Percentiles rank a stretch among this genome's conserved stretches.
Evolutionary conservation across 1,140 invertebrate species (phyloP).

Genomic region (Mizuhopecten yessoensis): DNA sequence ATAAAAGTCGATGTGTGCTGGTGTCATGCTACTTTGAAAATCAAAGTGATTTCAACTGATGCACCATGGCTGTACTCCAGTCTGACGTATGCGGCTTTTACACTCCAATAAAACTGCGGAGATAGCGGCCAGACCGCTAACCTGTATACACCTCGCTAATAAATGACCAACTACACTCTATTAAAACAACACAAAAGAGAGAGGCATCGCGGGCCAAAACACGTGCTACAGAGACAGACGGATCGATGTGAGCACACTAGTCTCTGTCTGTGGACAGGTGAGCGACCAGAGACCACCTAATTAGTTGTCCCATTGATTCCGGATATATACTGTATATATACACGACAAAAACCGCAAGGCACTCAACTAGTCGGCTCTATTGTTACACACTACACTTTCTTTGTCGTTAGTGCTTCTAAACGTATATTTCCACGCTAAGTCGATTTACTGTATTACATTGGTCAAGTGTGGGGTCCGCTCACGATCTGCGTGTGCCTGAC

Average conservation of each 20-base stretch:
- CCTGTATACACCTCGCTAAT: conserved; percentile 29
- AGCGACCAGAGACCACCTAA: conserved; percentile 6
- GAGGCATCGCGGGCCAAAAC: neutral
- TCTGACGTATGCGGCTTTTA: neutral
- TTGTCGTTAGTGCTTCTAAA: neutral
- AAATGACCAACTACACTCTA: conserved; percentile 34
- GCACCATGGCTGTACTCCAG: neutral
- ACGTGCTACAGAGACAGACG: conserved; percentile 22
- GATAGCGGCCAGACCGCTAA: conserved; percentile 21
- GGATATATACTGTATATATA: neutral
- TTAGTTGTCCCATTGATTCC: neutral
- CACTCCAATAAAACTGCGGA: conserved; percentile 25
- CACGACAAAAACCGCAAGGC: neutral
- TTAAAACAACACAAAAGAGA: conserved; percentile 39
- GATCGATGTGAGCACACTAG: neutral
- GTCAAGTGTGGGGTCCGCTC: neutral
- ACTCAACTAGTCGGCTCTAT: neutral
- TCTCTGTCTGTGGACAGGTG: conserved; percentile 22
- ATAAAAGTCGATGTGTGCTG: neutral
- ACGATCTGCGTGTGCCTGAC: neutral
- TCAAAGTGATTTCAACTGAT: conserved; percentile 34
- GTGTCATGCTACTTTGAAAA: conserved; percentile 16
- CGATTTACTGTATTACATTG: neutral
- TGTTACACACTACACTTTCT: neutral
- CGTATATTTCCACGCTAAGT: conserved; percentile 9